Evolutionary conservation across 2,797 vertebrate genomes (phyloP).

Genomic region (Lutjanus campechanus): DNA sequence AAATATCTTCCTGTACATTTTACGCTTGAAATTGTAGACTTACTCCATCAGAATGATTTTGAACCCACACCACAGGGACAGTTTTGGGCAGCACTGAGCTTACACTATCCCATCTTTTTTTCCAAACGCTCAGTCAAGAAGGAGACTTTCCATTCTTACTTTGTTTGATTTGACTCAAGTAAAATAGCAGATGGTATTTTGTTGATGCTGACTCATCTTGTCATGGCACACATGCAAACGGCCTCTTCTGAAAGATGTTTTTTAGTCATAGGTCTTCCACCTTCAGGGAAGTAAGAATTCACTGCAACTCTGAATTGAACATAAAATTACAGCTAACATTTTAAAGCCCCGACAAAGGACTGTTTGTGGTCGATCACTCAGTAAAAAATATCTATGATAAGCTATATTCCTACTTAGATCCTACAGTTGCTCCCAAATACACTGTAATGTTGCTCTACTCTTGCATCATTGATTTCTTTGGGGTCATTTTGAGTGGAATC

Average conservation of each 20-base stretch:
- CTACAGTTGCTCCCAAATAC: not conserved
- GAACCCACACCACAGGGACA: not conserved
- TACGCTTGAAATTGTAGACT: not conserved
- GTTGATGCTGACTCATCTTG: conserved; percentile 20
- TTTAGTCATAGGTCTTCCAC: not conserved
- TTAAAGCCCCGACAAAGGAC: not conserved
- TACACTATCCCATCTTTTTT: not conserved
- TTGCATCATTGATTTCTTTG: not conserved
- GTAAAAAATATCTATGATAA: no score
- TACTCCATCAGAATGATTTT: not conserved
- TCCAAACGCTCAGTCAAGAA: not conserved
- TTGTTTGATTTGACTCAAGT: conserved; percentile 14
- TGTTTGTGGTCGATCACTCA: no score
- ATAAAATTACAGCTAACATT: not conserved
- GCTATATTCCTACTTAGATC: no score
- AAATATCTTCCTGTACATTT: not conserved
- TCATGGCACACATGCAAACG: not conserved
- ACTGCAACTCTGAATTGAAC: not conserved
- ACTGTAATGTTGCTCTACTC: not conserved
- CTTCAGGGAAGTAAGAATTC: not conserved
- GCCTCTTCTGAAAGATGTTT: not conserved
- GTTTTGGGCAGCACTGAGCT: not conserved
- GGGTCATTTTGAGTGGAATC: not conserved
- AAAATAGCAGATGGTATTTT: conserved; percentile 14
- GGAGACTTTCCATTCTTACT: conserved; percentile 5